Evolutionary conservation across 2,888 invertebrate genomes (phyloP), one percentile per base, ranked within the genome.

Genomic region (Stenodema calcarata): DNA sequence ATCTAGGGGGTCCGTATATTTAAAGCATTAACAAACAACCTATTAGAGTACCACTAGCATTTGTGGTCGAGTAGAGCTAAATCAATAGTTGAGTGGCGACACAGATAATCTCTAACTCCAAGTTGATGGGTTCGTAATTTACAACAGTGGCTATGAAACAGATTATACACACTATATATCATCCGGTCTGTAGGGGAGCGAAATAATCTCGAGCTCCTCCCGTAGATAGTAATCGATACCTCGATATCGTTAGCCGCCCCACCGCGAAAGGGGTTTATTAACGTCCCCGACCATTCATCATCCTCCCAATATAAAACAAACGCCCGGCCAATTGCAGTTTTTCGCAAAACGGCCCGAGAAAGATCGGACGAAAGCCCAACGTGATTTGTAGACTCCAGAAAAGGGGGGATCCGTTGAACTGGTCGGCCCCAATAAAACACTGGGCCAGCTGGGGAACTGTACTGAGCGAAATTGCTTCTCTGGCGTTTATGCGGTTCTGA

Each of bases 351-450:
- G 28, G 18, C 7, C 18, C 70, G 18, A 7, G 73, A 73, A 41
- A 30, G 73, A 23, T 62, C 62, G 62, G 11, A 42, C 6, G 42
- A 16, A 54, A 54, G 18, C 18, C 62, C 41, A 30, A 73, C 78
- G 78, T 78, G 78, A 78, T 78, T 78, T 78, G 78, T 78, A 3
- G 78, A 75, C 35, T 75, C 35, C 41, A 14, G 78, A 35, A n/a
- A n/a, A n/a, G n/a, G 16, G 41, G 41, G 41, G 41, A 78, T 78
- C 41, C n/a, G 41, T 78, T 14, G 41, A 14, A 42, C 18, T 44
- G 44, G 28, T 1, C 28, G 44, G 42, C 82, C n/a, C n/a, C 82
- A 18, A 82, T 82, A 82, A 82, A 82, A 82, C 69, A 82, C 28
- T 7, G 69, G 41, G 9, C 41, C 82, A 35, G 70, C 69, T 69